A percentile compares a stretch with the other conserved stretches of the same genome.
These are phyloP conservation scores for Pristionchus japonicus DNA, from an alignment of 2,888 invertebrate genomes.

Conservation along the genomic window DNA sequence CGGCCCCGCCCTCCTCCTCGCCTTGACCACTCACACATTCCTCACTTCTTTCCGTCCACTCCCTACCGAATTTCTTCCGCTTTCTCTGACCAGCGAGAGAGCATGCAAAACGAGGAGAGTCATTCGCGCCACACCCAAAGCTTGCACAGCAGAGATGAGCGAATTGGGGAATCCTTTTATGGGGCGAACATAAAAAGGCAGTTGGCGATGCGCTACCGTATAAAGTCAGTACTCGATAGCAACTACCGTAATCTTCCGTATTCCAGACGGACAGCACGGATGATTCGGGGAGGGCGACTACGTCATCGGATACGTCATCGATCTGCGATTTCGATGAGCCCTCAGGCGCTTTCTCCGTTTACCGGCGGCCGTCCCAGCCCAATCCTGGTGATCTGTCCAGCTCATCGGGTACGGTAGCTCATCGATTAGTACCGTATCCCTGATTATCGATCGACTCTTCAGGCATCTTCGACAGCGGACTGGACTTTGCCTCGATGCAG, in stretches of 20 bases:
- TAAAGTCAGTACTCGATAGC: neutral
- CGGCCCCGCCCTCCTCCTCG: neutral
- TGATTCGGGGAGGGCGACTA: conserved; percentile 54
- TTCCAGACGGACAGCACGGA: conserved; percentile 53
- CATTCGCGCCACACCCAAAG: conserved; percentile 17
- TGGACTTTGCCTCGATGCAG: conserved; percentile 41
- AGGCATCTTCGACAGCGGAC: conserved; percentile 7
- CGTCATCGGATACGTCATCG: conserved; percentile 50
- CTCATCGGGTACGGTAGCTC: conserved; percentile 16
- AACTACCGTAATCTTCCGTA: neutral
- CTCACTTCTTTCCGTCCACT: neutral
- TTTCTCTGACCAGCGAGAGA: neutral
- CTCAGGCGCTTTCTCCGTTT: conserved; percentile 54
- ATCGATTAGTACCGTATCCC: neutral
- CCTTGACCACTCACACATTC: neutral
- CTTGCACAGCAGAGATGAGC: neutral
- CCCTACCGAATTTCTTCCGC: neutral
- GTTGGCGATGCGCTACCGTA: neutral
- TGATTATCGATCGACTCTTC: neutral
- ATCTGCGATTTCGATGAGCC: conserved; percentile 51
- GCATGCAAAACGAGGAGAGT: neutral
- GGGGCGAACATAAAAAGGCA: neutral
- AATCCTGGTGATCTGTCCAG: neutral
- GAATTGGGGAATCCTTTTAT: conserved; percentile 5
- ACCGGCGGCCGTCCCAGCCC: conserved; percentile 47